Evolutionary conservation across 2,888 invertebrate species (phyloP), one percentile per base, ranked within the genome.

Genomic region (Lithophane leautieri): DNA sequence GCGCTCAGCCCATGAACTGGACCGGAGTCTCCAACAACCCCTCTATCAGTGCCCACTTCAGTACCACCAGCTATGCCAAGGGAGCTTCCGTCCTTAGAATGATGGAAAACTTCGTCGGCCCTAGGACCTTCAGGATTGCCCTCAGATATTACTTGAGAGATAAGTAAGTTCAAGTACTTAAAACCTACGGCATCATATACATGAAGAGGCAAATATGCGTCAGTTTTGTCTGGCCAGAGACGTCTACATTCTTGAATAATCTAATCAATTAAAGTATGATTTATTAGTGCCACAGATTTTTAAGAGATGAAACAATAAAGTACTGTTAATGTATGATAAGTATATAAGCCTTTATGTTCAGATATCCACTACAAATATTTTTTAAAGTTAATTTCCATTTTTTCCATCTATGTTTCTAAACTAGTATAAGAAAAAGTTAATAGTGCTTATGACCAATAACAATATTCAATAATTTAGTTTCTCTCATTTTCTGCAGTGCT

Each of bases 41-140:
- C 1, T 97, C 97, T 0, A 96, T 98, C 19, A 90, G 92, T 6
- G 92, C 94, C 0, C 97, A 97, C 93, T 98, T 98, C 89, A 97
- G 97, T 88, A 94, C 94, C 34, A 97, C 98, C 72, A 97, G 98
- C 12, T 98, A 98, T 86, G 97, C 97, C 61, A 98, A 98, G 90
- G 98, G 97, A 44, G 97, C 96, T 60, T 92, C 97, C 0, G 96
- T 98, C 0, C 95, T 98, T 42, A 97, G 97, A 73, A 98, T 98
- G 98, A 90, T 98, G 82, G 97, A 97, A 83, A 97, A 98, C 86
- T 94, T 97, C 16, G 94, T 98, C 66, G 97, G 97, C 16, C 88
- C 91, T 0, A 92, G 91, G 0, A 94, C 94, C 0, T 98, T 98
- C 90, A 94, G 96, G 84, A 91, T 90, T 61, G 97, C 97, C 4